Percentiles rank a stretch among this genome's conserved stretches.
These are phyloP conservation scores for Pyrgus malvae DNA, from an alignment of 2,888 invertebrate species.

Conservation along the genomic window DNA sequence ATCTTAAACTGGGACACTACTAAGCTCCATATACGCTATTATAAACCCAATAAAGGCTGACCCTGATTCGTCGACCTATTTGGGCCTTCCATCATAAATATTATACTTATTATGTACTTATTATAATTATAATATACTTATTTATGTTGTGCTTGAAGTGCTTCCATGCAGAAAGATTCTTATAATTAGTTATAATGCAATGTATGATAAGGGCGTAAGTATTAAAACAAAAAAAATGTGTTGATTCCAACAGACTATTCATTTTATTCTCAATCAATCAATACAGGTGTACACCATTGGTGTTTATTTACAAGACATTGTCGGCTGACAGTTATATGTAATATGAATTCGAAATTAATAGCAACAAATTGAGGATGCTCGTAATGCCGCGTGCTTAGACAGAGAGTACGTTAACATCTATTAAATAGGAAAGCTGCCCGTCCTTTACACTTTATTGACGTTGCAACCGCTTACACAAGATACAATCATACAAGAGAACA, in stretches of 20 bases:
- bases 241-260: conserved; percentile 76
- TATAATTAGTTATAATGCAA: not conserved
- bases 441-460: conserved; percentile 36
- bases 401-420: conserved; percentile 52
- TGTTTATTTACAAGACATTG: conserved; percentile 76
- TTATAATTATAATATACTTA: too few species aligned
- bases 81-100: too few species aligned
- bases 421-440: conserved; percentile 42
- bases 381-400: conserved; percentile 51
- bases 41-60: too few species aligned
- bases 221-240: conserved; percentile 59
- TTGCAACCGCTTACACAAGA: conserved; percentile 23
- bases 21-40: too few species aligned
- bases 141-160: too few species aligned
- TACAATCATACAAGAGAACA: conserved; percentile 34
- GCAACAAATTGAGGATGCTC: conserved; percentile 45
- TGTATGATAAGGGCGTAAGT: not conserved
- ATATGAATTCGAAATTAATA: conserved; percentile 45
- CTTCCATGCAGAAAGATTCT: too few species aligned
- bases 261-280: conserved; percentile 75
- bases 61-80: too few species aligned
- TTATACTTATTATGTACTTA: too few species aligned
- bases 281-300: conserved; percentile 68
- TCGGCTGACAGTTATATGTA: conserved; percentile 57
- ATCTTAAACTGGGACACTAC: too few species aligned